Percentiles rank a stretch among this genome's conserved stretches.
Evolutionary conservation across 1,140 invertebrate species (phyloP).

Genomic region (Stenopsyche tienmushanensis): DNA sequence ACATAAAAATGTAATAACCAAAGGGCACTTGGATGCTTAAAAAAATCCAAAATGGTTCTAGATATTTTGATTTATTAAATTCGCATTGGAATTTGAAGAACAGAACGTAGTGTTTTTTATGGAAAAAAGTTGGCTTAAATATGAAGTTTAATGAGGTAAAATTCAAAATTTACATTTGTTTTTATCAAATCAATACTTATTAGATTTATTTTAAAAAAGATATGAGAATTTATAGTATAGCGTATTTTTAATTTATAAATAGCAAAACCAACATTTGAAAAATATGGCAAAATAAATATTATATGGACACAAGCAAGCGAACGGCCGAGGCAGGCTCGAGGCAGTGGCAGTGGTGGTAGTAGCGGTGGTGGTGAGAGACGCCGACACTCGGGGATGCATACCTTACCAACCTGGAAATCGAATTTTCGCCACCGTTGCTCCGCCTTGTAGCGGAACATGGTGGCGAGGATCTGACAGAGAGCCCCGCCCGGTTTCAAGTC

Average conservation of each 20-base stretch:
- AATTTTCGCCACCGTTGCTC: slow-evolving; percentile 94
- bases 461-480: slow-evolving; percentile 88
- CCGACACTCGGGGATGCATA: slow-evolving; percentile 53
- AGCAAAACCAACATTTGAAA: background rate
- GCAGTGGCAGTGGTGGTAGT: slow-evolving; percentile 31
- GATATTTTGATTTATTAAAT: no score
- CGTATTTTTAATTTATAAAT: background rate
- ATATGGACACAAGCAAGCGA: slow-evolving; percentile 24
- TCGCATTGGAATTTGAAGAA: no score
- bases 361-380: slow-evolving; percentile 35
- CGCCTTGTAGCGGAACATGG: slow-evolving; percentile 92
- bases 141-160: no score
- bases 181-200: no score
- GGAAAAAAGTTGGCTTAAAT: no score
- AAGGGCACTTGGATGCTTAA: no score
- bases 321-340: slow-evolving; percentile 23
- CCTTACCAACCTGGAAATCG: slow-evolving; percentile 84
- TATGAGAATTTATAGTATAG: no score
- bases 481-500: slow-evolving; percentile 93
- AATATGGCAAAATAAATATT: slow-evolving; percentile 12
- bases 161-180: no score
- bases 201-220: no score
- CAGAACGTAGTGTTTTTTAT: no score
- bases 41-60: no score
- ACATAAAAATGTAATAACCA: no score